phyloP scores from a whole-genome alignment of 2,888 invertebrate genomes.

The Stenodema calcarata region DNA sequence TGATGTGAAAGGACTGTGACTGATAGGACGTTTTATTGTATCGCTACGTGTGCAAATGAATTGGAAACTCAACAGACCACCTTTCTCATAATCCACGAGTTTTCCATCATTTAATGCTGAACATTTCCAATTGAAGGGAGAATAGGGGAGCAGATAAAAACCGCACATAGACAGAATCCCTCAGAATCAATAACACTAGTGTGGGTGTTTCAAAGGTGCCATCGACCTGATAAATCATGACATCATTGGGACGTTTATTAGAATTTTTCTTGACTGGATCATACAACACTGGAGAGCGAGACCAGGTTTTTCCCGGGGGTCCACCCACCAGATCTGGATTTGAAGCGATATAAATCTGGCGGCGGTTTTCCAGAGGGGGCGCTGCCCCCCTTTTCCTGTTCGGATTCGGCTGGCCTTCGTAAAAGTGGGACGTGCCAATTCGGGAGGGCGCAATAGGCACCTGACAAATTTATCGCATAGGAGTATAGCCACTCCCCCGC shows the following conservation, averaged over 20 bases:
- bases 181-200: background rate
- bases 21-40: too few species aligned
- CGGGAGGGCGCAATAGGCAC: slow-evolving; percentile 43
- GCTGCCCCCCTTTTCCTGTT: background rate
- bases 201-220: background rate
- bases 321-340: slow-evolving; percentile 35
- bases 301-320: background rate
- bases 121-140: too few species aligned
- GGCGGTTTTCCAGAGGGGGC: background rate
- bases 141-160: too few species aligned
- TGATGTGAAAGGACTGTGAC: too few species aligned
- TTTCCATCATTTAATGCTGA: too few species aligned
- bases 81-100: too few species aligned
- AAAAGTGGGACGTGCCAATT: slow-evolving; percentile 46
- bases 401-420: background rate
- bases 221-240: slow-evolving; percentile 23
- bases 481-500: background rate
- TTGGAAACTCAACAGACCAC: too few species aligned
- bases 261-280: background rate
- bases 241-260: slow-evolving; percentile 38
- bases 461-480: slow-evolving; percentile 44
- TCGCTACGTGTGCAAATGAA: too few species aligned
- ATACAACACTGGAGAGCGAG: background rate
- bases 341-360: slow-evolving; percentile 46
- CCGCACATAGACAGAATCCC: background rate